These are phyloP conservation scores for Cyclura pinguis DNA, from an alignment of 2,797 vertebrate species.

Conservation along the genomic window DNA sequence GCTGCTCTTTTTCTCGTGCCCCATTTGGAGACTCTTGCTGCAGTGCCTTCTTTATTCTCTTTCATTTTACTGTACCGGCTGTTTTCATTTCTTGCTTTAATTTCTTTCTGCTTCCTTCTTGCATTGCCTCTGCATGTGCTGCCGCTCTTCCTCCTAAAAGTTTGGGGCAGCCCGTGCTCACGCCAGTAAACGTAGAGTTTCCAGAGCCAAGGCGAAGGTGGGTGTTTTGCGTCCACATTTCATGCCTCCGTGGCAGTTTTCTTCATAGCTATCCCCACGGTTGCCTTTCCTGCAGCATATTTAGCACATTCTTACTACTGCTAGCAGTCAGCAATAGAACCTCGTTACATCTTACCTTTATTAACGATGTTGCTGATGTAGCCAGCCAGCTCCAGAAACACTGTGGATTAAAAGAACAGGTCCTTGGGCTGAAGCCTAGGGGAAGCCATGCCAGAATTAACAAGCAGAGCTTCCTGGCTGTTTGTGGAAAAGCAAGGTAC, in stretches of 20 bases:
- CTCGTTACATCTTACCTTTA: too few relatives aligned
- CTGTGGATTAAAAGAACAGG: not conserved
- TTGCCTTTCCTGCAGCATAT: not conserved
- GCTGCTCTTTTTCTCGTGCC: not conserved
- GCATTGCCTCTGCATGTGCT: slow-evolving; percentile 62
- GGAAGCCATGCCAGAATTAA: not conserved
- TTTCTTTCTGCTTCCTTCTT: slow-evolving; percentile 57
- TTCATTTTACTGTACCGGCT: slow-evolving; percentile 7
- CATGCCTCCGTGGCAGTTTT: accelerated
- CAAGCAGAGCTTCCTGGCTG: not conserved
- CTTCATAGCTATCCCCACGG: not conserved
- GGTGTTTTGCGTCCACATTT: slow-evolving; percentile 50
- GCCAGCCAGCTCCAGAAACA: not conserved
- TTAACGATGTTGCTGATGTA: too few relatives aligned
- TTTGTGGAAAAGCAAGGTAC: not conserved
- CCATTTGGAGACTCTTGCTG: not conserved
- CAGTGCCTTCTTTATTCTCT: slow-evolving; percentile 1
- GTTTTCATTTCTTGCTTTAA: slow-evolving; percentile 58
- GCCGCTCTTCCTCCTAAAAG: slow-evolving; percentile 69
- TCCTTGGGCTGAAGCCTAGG: not conserved
- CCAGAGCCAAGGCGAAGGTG: slow-evolving; percentile 76
- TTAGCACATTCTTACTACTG: too few relatives aligned
- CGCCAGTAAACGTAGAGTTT: slow-evolving; percentile 62
- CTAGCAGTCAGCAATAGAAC: too few relatives aligned
- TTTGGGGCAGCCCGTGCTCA: slow-evolving; percentile 63